Percentiles rank a stretch among this genome's conserved stretches.
Conservation (phyloP, 2,888 invertebrate species). For the Athripsodes cinereus region DNA sequence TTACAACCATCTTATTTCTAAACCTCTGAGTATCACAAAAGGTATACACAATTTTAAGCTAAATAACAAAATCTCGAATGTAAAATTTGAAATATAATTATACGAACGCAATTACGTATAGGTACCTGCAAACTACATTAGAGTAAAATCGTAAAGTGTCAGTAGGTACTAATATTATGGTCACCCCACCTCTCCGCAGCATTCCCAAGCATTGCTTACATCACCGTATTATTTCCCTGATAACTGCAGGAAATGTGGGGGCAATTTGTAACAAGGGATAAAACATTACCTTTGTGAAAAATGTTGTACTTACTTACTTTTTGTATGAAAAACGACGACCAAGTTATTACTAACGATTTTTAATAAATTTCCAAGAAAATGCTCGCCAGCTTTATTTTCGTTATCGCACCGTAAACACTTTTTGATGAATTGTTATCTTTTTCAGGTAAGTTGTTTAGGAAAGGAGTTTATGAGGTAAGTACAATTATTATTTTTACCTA, state of each 20-base stretch:
- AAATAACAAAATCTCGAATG: too few species aligned
- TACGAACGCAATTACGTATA: too few species aligned
- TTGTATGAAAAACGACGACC: background rate
- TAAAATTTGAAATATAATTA: too few species aligned
- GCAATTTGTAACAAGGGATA: slow-evolving; percentile 1
- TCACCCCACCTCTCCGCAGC: background rate
- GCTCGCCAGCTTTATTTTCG: background rate
- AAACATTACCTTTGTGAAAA: background rate
- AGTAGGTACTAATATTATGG: too few species aligned
- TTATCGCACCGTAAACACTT: slow-evolving; percentile 12
- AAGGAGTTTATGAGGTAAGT: too few species aligned
- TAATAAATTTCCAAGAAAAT: background rate
- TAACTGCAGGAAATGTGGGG: background rate
- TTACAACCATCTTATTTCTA: too few species aligned
- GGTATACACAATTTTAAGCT: too few species aligned
- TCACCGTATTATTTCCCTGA: background rate
- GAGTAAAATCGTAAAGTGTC: too few species aligned
- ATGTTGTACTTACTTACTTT: background rate
- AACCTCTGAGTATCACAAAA: too few species aligned
- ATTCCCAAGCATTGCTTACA: background rate
- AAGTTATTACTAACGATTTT: background rate
- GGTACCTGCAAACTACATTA: too few species aligned
- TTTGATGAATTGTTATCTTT: slow-evolving; percentile 10
- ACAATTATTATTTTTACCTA: too few species aligned
- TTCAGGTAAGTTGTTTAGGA: background rate